These are phyloP conservation scores for Morinoia aosen DNA, from an alignment of 2,888 invertebrate genomes.

Conservation along the genomic window DNA sequence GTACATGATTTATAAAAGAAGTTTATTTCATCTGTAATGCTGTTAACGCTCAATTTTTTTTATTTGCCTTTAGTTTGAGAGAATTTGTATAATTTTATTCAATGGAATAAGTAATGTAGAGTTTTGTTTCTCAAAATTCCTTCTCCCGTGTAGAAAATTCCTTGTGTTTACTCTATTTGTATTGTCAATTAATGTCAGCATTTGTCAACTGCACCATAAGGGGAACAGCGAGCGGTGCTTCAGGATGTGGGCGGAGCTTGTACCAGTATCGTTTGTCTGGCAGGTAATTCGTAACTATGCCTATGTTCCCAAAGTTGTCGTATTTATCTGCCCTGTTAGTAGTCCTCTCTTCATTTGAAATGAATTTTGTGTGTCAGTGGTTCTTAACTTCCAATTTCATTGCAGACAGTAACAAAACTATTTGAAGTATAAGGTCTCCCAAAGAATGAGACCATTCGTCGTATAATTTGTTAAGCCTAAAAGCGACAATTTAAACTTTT, in stretches of 20 bases:
- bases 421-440: background rate
- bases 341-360: background rate
- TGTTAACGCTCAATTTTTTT: background rate
- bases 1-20: background rate
- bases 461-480: background rate
- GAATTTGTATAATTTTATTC: background rate
- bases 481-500: background rate
- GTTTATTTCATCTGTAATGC: background rate
- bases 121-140: background rate
- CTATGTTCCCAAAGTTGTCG: background rate
- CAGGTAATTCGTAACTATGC: background rate
- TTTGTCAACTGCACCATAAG: background rate
- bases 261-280: slow-evolving; percentile 28
- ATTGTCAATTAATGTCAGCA: background rate
- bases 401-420: background rate
- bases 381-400: background rate
- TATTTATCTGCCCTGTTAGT: background rate
- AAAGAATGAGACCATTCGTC: background rate
- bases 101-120: background rate
- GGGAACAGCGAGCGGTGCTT: background rate
- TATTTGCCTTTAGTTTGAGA: background rate
- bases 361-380: background rate
- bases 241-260: slow-evolving; percentile 35
- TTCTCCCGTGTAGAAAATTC: background rate
- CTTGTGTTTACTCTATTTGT: background rate